Base-by-base conservation (phyloP, 2,113 vertebrate genomes). In the Syngnathus scovelli region DNA sequence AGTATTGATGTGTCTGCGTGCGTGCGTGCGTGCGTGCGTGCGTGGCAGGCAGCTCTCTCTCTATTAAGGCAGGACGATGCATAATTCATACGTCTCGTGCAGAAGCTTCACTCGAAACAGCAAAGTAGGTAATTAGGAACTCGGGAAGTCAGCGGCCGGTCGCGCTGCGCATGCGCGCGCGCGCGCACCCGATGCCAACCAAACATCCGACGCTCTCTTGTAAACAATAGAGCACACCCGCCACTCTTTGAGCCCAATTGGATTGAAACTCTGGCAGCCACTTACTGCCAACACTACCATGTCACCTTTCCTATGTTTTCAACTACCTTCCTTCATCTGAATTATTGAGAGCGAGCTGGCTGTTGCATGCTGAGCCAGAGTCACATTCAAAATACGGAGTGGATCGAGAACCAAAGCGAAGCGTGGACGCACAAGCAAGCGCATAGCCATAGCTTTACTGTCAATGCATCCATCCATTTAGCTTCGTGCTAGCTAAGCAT, bases 331-430 rank as follows among this genome's bases (percentile, higher is more conserved):
- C 82, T 74, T 68, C 44, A 67, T 76, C 65, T 89, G 78, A 89
- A 90, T 90, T 87, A 90, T 89, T 89, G 83, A 90, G 88, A 83
- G 82, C 85, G 78, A 64, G 71, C 87, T 83, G 87, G 84, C 84
- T 89, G 86, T 86, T 91, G 82, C 86, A 83, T 71, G 80, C 84
- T 83, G 84, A 78, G 83, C 19, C 61, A 69, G 68, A 71, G 78
- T 70, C 38, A 56, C 66, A 46, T 4, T 44, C 43, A 85, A 89
- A 85, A 72, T 12, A 39, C 59, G 85, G 70, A 79, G 70, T 44
- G 81, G 88, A 84, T 54, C 51, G 0, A 0, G 1, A 21, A 13
- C 16, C 12, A 6, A 62, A 12, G 3, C 7, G 33, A 33, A 33
- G 27, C 27, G 27, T 33, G 27, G 27, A 33, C 3, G 3, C 27